Base-by-base conservation (phyloP, 2,113 vertebrate genomes). In the Saccopteryx leptura region DNA sequence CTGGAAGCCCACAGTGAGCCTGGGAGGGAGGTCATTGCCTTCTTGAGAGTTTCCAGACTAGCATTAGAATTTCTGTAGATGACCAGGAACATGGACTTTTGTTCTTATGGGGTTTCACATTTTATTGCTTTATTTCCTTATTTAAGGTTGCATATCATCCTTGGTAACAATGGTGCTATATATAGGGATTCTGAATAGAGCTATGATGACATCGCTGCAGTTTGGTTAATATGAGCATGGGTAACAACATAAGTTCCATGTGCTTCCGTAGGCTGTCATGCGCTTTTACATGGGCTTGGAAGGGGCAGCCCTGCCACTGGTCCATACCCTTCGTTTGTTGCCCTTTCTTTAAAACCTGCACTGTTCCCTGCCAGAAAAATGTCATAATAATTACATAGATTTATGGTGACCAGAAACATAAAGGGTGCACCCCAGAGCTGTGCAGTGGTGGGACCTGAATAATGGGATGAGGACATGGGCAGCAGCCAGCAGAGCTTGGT, bases 141-240 rank as follows among this genome's bases (percentile, higher is more conserved):
- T 90, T 61, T 39, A 93, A 88, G 52, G 5, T 69, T 91, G 28
- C 83, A n/a, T 78, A 7, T 93, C 60, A 39, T 78, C 76, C 76
- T 88, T 83, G 58, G 66, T 76, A 82, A 58, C 15, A 84, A 4
- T 89, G 48, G 39, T 31, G 0, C 23, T 21, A 50, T 71, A 78
- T 78, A 17, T 69, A 4, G 66, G 66, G 10, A 52, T 10, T n/a
- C 58, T n/a, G n/a, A 85, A 5, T 28, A 39, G 60, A 81, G 7
- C 28, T 65, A 0, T 31, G 23, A 39, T 46, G 69, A 54, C 18
- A 10, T 71, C 54, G 21, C 58, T 4, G 0, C 50, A 0, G 76
- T 78, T 69, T 72, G 33, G 31, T 75, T 61, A 19, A 28, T 15
- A 10, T 21, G 13, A 81, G 33, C 66, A 8, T 19, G 52, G 5